phyloP scores from a whole-genome alignment of 2,888 invertebrate genomes.

The Brachyopa scutellaris region DNA sequence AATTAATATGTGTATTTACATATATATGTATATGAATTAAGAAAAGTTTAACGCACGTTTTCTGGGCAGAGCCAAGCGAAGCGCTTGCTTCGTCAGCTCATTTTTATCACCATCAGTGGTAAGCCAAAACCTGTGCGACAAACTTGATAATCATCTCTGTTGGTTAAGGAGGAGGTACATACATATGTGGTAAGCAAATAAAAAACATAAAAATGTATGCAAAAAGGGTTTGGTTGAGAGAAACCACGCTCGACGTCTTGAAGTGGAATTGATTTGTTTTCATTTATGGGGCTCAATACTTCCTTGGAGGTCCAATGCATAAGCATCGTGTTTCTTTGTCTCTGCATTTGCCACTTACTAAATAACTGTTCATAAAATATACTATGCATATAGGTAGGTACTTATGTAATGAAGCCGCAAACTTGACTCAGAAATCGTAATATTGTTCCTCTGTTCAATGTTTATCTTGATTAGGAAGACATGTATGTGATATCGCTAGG shows the following conservation, averaged over 20 bases:
- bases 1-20: no score
- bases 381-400: no score
- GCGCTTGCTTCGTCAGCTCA: slow-evolving; percentile 35
- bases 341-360: no score
- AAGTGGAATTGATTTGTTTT: slow-evolving; percentile 10
- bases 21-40: no score
- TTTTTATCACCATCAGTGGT: slow-evolving; percentile 19
- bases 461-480: no score
- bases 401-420: not conserved
- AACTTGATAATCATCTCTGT: slow-evolving; percentile 53
- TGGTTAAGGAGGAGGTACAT: not conserved
- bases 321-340: no score
- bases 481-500: no score
- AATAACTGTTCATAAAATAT: no score
- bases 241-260: slow-evolving; percentile 1
- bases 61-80: no score
- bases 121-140: slow-evolving; percentile 49
- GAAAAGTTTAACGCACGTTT: not conserved
- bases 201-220: no score
- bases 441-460: not conserved
- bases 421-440: not conserved
- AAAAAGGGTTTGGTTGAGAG: no score
- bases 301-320: not conserved
- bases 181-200: no score
- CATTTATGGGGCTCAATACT: not conserved